phyloP scores from a whole-genome alignment of 2,888 invertebrate species.

The Anticlea derivata region DNA sequence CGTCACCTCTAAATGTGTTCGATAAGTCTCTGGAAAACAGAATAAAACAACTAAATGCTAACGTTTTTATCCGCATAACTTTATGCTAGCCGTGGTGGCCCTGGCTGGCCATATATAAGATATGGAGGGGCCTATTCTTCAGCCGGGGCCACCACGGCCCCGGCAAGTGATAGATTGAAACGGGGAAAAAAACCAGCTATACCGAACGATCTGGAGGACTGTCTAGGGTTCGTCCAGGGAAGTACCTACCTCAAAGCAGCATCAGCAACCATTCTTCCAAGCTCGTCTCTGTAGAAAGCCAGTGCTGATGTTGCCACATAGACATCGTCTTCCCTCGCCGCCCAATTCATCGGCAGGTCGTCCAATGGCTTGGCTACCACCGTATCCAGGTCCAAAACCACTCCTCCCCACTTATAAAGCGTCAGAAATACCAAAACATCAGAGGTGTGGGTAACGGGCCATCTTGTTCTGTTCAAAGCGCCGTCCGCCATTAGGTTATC shows the following conservation, averaged over 20 bases:
- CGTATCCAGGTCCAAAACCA: conserved; percentile 90
- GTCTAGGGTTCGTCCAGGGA: too few species aligned
- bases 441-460: conserved; percentile 85
- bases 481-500: conserved; percentile 79
- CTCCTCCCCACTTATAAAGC: conserved; percentile 90
- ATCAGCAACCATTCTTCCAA: conserved; percentile 44
- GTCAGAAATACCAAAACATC: conserved; percentile 87
- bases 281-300: conserved; percentile 71
- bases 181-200: too few species aligned
- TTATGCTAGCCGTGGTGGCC: too few species aligned
- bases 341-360: conserved; percentile 82
- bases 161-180: too few species aligned
- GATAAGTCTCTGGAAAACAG: conserved; percentile 65
- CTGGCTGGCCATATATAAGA: too few species aligned
- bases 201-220: too few species aligned
- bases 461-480: conserved; percentile 69
- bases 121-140: too few species aligned
- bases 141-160: too few species aligned
- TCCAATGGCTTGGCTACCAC: conserved; percentile 85
- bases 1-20: conserved; percentile 74
- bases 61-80: too few species aligned
- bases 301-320: conserved; percentile 87
- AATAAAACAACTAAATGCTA: not conserved
- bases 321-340: conserved; percentile 84
- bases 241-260: conserved; percentile 46